Conservation (phyloP, 2,888 invertebrate species). For the Ennomos erosarius region DNA sequence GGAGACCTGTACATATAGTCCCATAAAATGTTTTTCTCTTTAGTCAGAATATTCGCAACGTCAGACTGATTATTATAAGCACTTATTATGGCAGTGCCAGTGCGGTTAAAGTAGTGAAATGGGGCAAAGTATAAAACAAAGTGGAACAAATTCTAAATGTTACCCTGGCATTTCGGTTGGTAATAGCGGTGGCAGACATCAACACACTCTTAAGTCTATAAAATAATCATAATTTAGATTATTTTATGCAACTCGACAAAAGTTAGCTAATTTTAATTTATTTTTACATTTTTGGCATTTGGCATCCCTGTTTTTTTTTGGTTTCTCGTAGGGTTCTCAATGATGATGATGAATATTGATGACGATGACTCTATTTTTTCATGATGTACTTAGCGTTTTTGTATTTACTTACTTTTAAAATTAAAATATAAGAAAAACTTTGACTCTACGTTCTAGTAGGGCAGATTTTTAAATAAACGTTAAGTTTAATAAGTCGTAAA, state of each 20-base stretch:
- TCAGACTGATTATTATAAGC: background rate
- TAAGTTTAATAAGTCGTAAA: too few species aligned
- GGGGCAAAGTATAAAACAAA: constrained; percentile 68
- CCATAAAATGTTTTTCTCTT: background rate
- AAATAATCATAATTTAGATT: constrained; percentile 13
- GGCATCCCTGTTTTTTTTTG: too few species aligned
- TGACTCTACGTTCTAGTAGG: too few species aligned
- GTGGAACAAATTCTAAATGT: constrained; percentile 73
- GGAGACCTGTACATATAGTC: too few species aligned
- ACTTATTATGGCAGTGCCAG: constrained; percentile 40
- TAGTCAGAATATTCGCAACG: background rate
- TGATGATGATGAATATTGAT: too few species aligned
- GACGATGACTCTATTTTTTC: too few species aligned
- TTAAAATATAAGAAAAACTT: too few species aligned
- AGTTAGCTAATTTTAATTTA: background rate
- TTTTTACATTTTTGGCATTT: too few species aligned
- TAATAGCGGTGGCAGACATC: constrained; percentile 45
- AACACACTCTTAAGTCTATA: constrained; percentile 7
- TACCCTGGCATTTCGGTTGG: constrained; percentile 72
- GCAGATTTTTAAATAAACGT: background rate
- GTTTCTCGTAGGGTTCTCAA: too few species aligned
- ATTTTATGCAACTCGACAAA: constrained; percentile 17
- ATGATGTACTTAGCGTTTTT: too few species aligned
- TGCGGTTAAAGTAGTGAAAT: constrained; percentile 55
- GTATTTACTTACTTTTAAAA: too few species aligned